Base-by-base conservation (phyloP, 2,113 vertebrate genomes). In the Xyliphius kryptos region DNA sequence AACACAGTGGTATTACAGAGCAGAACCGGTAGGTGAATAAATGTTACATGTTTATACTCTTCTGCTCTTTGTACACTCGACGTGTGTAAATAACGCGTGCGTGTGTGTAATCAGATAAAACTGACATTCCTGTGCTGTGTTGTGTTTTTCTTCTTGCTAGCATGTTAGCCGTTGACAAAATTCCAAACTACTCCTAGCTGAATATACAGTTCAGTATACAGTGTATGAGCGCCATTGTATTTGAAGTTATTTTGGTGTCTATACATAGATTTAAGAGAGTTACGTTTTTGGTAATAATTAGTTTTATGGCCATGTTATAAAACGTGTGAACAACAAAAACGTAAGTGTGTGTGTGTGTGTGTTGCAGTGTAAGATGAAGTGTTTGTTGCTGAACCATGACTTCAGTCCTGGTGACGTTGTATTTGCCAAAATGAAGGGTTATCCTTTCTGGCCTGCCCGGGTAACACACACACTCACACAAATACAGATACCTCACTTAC, bases 361-460 rank as follows among this genome's bases (percentile, higher is more conserved):
- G 47, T 51, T 37, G 14, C 22, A 44, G 52, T 36, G 37, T 38
- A 63, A 72, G 62, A 69, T 67, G 52, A 43, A 56, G 46, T 11
- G 32, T 53, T 46, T 37, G 15, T 17, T 49, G 16, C 6, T 22
- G 9, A 32, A 55, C 5, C 47, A 55, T 2, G 50, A 11, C 10
- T 91, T 91, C 77, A 93, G 90, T 81, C 80, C 90, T 0, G 94
- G 94, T 37, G 94, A 97, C 74, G 56, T 96, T 61, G 94, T 97
- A 74, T 97, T 97, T 53, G 94, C 92, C 78, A 97, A 97, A 82
- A 96, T 97, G 94, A 98, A 94, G 76, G 94, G 95, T 13, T 98
- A 93, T 44, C 94, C 94, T 16, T 88, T 93, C 63, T 97, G 94
- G 95, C 95, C 95, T 0, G 94, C 94, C 20, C 81, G 95, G 84